Evolutionary conservation across 2,888 invertebrate genomes (phyloP).

Genomic region (Drosophila mercatorum): DNA sequence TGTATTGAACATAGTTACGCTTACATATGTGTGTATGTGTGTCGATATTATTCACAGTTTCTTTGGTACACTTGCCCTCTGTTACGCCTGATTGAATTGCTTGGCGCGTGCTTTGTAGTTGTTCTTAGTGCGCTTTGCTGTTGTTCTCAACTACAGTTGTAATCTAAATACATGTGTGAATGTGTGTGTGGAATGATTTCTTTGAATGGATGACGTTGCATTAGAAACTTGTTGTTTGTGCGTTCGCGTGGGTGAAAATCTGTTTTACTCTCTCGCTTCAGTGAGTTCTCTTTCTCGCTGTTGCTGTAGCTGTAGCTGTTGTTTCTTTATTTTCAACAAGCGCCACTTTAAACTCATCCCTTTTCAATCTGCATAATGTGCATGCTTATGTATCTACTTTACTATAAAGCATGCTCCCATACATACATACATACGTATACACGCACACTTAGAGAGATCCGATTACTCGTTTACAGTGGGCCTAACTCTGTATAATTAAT

Average conservation of each 20-base stretch:
- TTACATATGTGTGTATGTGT: conserved; percentile 21
- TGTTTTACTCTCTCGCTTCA: conserved; percentile 40
- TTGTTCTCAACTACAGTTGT: conserved; percentile 27
- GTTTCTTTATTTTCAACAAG: conserved; percentile 60
- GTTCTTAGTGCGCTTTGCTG: conserved; percentile 30
- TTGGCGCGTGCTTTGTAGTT: conserved; percentile 37
- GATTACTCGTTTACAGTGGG: conserved; percentile 66
- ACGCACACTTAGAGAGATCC: conserved; percentile 42
- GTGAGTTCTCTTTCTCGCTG: conserved; percentile 20
- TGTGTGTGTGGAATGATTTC: conserved; percentile 53
- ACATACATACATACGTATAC: conserved; percentile 12
- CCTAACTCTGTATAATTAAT: conserved; percentile 7
- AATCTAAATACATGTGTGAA: conserved; percentile 3
- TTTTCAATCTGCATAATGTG: conserved; percentile 68
- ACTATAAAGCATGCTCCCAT: conserved; percentile 59
- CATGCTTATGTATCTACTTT: conserved; percentile 77
- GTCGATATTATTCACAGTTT: conserved; percentile 50
- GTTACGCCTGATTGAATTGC: conserved; percentile 31
- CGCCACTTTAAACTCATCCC: conserved; percentile 75
- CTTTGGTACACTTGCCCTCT: conserved; percentile 6
- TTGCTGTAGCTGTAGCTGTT: conserved; percentile 21
- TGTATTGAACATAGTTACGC: conserved; percentile 34
- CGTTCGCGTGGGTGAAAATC: conserved; percentile 38
- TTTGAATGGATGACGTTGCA: conserved; percentile 71
- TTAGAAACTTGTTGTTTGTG: conserved; percentile 73